A percentile compares a stretch with the other conserved stretches of the same genome.
Evolutionary conservation across 2,888 invertebrate genomes (phyloP).

Genomic region (Ariolimax columbianus): DNA sequence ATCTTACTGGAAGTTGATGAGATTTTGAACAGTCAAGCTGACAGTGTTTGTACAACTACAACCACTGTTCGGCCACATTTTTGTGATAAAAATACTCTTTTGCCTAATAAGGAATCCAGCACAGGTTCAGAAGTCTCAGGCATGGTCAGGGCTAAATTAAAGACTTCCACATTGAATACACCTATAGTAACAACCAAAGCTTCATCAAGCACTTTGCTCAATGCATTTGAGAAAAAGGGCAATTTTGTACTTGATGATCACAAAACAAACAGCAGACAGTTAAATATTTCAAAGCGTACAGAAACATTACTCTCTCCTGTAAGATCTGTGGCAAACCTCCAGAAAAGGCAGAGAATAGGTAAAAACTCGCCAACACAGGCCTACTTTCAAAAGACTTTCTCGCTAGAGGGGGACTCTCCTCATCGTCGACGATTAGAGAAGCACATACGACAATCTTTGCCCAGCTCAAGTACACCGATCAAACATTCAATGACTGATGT

Average conservation of each 20-base stretch:
- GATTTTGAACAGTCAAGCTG: constrained; percentile 36
- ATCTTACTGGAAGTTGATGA: constrained; percentile 41
- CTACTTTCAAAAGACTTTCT: constrained; percentile 41
- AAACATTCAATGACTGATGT: constrained; percentile 19
- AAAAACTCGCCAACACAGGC: constrained; percentile 1
- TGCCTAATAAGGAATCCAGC: too few species aligned
- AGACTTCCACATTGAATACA: not conserved
- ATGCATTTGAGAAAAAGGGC: not conserved
- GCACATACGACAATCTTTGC: not conserved
- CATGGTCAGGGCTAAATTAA: not conserved
- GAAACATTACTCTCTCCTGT: constrained; percentile 35
- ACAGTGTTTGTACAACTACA: not conserved
- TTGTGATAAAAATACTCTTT: not conserved
- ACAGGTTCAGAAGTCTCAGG: too few species aligned
- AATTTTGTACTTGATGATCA: not conserved
- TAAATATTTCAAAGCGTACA: not conserved
- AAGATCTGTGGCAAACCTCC: constrained; percentile 8
- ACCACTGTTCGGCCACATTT: not conserved
- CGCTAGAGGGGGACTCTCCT: constrained; percentile 12
- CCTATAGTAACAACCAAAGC: too few species aligned
- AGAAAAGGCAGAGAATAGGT: not conserved
- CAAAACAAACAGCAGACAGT: not conserved
- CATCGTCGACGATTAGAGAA: not conserved
- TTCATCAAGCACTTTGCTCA: not conserved
- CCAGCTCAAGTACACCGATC: constrained; percentile 46